Percentiles rank a stretch among this genome's conserved stretches.
Conservation (phyloP, 1,140 invertebrate species). For the Lysiphlebus fabarum region DNA sequence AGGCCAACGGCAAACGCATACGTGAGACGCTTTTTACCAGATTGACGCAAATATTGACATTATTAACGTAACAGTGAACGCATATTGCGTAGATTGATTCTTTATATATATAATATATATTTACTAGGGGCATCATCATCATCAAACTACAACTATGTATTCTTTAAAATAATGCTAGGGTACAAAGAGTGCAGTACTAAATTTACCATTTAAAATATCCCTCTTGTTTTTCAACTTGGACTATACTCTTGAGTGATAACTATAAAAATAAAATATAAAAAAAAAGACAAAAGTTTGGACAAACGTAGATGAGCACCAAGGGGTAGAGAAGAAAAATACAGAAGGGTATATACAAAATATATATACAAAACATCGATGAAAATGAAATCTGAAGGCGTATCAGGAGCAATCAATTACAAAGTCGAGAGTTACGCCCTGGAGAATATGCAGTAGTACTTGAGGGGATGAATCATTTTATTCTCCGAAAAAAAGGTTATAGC, state of each 20-base stretch:
- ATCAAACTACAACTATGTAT: not conserved
- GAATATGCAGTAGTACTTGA: conserved; percentile 18
- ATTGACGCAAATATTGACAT: conserved; percentile 47
- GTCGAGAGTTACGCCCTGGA: conserved; percentile 37
- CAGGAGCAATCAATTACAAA: conserved; percentile 51
- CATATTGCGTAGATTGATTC: conserved; percentile 45
- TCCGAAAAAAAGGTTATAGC: conserved; percentile 13
- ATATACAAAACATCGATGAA: conserved; percentile 45
- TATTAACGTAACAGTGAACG: conserved; percentile 26
- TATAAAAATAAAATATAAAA: conserved; percentile 26
- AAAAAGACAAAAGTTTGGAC: not conserved
- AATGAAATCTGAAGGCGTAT: conserved; percentile 51
- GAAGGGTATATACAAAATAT: no score
- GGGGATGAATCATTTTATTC: conserved; percentile 24
- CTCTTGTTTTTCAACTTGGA: conserved; percentile 1
- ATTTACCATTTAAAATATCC: not conserved
- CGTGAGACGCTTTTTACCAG: conserved; percentile 35
- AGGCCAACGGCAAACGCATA: conserved; percentile 5
- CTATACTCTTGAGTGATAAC: not conserved
- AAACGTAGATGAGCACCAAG: not conserved
- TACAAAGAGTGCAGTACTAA: no score
- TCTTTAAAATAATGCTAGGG: not conserved
- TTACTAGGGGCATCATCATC: not conserved
- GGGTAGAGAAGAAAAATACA: not conserved
- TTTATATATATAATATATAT: conserved; percentile 31